Percentiles rank a stretch among this genome's conserved stretches.
These are phyloP conservation scores for Pyrocoelia pectoralis DNA, from an alignment of 2,888 invertebrate genomes.

Conservation along the genomic window DNA sequence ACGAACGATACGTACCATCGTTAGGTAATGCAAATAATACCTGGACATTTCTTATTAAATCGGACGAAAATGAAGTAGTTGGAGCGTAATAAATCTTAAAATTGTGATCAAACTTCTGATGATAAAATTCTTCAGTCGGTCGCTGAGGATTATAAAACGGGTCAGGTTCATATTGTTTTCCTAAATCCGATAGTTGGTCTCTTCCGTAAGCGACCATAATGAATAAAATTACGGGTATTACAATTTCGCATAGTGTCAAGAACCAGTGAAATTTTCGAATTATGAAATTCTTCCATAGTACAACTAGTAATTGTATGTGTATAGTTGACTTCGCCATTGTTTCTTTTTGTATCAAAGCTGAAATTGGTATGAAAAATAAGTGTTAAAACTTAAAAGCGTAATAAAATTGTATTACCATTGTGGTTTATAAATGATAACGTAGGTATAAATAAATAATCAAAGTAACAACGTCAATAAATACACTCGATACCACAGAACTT, in stretches of 20 bases:
- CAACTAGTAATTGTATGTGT: conserved; percentile 47
- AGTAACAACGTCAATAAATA: too few relatives aligned
- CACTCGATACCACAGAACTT: too few relatives aligned
- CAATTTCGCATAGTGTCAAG: conserved; percentile 51
- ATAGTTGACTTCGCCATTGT: conserved; percentile 28
- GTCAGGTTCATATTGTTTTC: conserved; percentile 47
- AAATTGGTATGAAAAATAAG: too few relatives aligned
- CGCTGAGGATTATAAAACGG: conserved; percentile 45
- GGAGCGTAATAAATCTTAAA: conserved; percentile 50
- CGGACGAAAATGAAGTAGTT: conserved; percentile 45
- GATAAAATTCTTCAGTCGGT: conserved; percentile 38
- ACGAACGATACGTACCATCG: conserved; percentile 47
- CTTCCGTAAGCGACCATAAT: conserved; percentile 53
- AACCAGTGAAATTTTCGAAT: conserved; percentile 55
- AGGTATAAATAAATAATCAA: too few relatives aligned
- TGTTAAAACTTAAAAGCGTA: too few relatives aligned
- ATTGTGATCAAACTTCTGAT: conserved; percentile 34
- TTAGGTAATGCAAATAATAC: conserved; percentile 48
- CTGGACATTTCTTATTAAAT: conserved; percentile 50
- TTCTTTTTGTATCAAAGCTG: too few relatives aligned
- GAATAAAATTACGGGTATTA: conserved; percentile 53
- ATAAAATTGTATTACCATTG: too few relatives aligned
- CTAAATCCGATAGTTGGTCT: conserved; percentile 51
- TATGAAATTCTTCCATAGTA: conserved; percentile 54
- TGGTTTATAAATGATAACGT: too few relatives aligned